Evolutionary conservation across 2,888 invertebrate genomes (phyloP), one percentile per base, ranked within the genome.

Genomic region (Protula sp.): DNA sequence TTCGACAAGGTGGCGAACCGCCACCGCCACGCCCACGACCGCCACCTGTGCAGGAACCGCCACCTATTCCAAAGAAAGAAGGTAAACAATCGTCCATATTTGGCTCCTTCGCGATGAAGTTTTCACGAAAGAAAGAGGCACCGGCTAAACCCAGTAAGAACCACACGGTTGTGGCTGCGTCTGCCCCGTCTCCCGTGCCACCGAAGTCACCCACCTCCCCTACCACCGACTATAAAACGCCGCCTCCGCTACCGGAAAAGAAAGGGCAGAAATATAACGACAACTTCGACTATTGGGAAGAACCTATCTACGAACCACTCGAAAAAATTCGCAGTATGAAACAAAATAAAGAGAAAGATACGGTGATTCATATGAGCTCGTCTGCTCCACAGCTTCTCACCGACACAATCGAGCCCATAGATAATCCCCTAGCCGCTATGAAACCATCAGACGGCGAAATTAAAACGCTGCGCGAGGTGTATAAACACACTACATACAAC

Each of bases 1-100:
- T 95, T 0, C 85, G 94, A 65, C 94, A 94, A 1, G 89, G 94
- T 70, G 93, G 93, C 55, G 92, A 92, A 1, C 92, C 94, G 3
- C 91, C 91, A 30, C 68, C 71, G 69, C 80, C 72, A 0, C 29
- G 60, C 76, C 65, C 59, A 38, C 14, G 65, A 52, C 58, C 61
- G 47, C 27, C 24, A 4, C 29, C 50, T 1, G 30, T 47, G 28
- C 47, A 30, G 31, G 22, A 38, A 26, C 4, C n/a, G 26, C 45
- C n/a, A 56, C 3, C 2, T 24, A 45, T 38, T 38, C n/a, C n/a
- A n/a, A n/a, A n/a, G n/a, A n/a, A n/a, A n/a, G n/a, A n/a, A n/a
- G n/a, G n/a, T n/a, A n/a, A n/a, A n/a, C n/a, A n/a, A n/a, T n/a
- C n/a, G n/a, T n/a, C n/a, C n/a, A n/a, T n/a, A n/a, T n/a, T n/a